These are phyloP conservation scores for Ceratina japonica DNA, from an alignment of 1,140 invertebrate genomes.

Conservation along the genomic window DNA sequence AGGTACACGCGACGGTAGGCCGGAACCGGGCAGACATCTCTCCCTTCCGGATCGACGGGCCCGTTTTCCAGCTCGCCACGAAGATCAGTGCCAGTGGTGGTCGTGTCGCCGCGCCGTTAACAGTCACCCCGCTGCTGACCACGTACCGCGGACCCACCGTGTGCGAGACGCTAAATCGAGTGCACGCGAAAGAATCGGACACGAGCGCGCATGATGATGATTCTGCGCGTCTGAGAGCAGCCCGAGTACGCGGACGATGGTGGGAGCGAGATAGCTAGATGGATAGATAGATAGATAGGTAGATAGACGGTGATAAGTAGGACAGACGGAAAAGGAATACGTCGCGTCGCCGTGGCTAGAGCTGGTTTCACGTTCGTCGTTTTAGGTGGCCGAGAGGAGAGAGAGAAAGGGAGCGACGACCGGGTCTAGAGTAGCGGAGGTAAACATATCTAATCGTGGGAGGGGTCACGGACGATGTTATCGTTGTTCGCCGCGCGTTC, in stretches of 20 bases:
- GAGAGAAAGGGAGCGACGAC: constrained; percentile 3
- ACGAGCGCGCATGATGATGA: constrained; percentile 53
- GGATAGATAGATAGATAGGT: constrained; percentile 8
- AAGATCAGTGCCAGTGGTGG: constrained; percentile 30
- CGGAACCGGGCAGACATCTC: constrained; percentile 20
- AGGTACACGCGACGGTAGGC: constrained; percentile 47
- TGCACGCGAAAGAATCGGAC: constrained; percentile 55
- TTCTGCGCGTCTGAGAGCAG: constrained; percentile 60
- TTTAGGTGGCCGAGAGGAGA: constrained; percentile 1
- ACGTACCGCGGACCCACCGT: constrained; percentile 27
- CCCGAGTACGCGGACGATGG: constrained; percentile 8
- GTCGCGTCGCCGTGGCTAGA: background rate
- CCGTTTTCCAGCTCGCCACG: constrained; percentile 23
- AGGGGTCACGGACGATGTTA: constrained; percentile 31
- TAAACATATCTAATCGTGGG: background rate
- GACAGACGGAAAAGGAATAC: background rate
- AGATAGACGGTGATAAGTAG: constrained; percentile 25
- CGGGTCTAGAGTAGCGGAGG: background rate
- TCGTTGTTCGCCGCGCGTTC: constrained; percentile 30
- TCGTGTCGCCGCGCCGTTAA: constrained; percentile 5
- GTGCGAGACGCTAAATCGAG: constrained; percentile 30
- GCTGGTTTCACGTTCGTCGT: background rate
- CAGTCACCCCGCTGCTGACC: constrained; percentile 13
- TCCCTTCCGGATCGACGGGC: constrained; percentile 17
- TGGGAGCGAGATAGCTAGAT: constrained; percentile 27